Evolutionary conservation across 1,140 invertebrate genomes (phyloP), one percentile per base, ranked within the genome.

Genomic region (Anastrepha obliqua): DNA sequence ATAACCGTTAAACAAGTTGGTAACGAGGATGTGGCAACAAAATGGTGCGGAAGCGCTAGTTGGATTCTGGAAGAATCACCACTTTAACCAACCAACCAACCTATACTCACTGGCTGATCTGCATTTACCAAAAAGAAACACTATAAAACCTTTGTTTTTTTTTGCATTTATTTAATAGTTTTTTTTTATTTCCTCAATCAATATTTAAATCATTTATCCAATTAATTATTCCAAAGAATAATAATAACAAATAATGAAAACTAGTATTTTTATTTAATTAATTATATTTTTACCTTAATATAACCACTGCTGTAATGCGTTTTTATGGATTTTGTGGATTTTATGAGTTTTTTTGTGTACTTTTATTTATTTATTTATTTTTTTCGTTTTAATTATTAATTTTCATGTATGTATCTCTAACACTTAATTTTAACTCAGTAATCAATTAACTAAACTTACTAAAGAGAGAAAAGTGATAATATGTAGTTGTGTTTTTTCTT

Each of bases 381-480:
- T 86, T 59, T 29, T 20, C 64, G 51, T 44, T 59, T 64, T 86
- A 42, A 42, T 15, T 39, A 15, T 39, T 60, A 42, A 62, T 87
- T 15, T 87, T 44, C 8, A 20, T n/a, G 86, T 89, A 89, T 92
- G 90, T 92, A 92, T 90, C 90, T 90, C 90, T 91, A 91, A 92
- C 90, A 92, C 90, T 92, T 92, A 92, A 89, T 65, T 89, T 88
- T 91, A 91, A 90, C 90, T 90, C 87, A 90, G 88, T 87, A 90
- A 91, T 9, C 89, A 91, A 91, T 89, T 91, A 91, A 91, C 91
- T 91, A 91, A 91, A 91, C 90, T 91, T 88, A 91, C 91, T 91
- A 91, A 91, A 90, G 89, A 91, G 91, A 91, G 86, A 81, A 89
- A 90, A 90, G 90, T 90, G 89, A 91, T 91, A 90, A 88, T 60